A percentile compares a stretch with the other conserved stretches of the same genome.
Evolutionary conservation across 2,888 invertebrate genomes (phyloP).

Genomic region (Exephanes ischioxanthus): DNA sequence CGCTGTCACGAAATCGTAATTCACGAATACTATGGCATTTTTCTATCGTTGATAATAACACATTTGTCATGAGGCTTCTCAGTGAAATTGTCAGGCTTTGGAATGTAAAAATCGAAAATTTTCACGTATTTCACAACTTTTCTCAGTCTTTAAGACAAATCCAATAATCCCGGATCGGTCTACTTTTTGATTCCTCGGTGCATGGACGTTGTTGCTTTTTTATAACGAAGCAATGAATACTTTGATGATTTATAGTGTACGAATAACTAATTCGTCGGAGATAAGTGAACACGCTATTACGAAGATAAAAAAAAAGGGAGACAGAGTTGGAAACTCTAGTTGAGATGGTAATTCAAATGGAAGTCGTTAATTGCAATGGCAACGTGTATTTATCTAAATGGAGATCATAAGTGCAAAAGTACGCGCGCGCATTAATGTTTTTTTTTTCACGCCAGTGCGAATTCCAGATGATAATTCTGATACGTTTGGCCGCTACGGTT

Average conservation of each 20-base stretch:
- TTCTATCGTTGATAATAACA: neutral
- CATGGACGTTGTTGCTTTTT: neutral
- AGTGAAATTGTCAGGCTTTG: neutral
- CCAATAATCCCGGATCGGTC: neutral
- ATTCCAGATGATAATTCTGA: constrained; percentile 70
- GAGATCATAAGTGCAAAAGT: constrained; percentile 69
- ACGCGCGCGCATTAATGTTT: constrained; percentile 64
- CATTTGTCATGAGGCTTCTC: neutral
- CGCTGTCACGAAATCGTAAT: constrained; percentile 34
- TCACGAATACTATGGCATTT: neutral
- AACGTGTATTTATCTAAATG: constrained; percentile 71
- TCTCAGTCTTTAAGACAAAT: neutral
- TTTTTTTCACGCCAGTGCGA: constrained; percentile 64
- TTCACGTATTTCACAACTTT: neutral
- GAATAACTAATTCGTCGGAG: constrained; percentile 38
- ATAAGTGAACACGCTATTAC: constrained; percentile 58
- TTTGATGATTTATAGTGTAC: constrained; percentile 49
- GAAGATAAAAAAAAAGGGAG: constrained; percentile 1
- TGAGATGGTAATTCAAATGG: constrained; percentile 68
- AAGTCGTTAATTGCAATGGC: constrained; percentile 71
- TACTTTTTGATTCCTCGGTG: neutral
- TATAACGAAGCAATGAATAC: constrained; percentile 21
- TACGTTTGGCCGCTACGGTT: constrained; percentile 57
- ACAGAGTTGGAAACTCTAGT: constrained; percentile 36
- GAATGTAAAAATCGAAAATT: neutral